Evolutionary conservation across 2,113 vertebrate species (phyloP), one percentile per base, ranked within the genome.

Genomic region (Xenopus laevis): DNA sequence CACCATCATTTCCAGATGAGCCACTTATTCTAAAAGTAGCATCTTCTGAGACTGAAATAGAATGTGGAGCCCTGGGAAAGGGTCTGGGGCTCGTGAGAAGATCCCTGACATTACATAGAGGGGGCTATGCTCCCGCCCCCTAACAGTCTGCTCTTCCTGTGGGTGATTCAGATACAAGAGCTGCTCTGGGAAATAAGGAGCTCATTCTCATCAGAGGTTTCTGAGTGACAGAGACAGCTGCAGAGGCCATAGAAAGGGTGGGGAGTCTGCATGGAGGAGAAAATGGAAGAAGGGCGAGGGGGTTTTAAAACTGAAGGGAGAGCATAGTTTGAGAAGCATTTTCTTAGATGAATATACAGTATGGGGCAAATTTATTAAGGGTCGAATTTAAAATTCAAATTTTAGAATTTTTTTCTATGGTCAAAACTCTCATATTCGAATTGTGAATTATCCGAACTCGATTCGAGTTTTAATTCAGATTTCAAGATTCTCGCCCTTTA

Each of bases 141-240:
- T 47, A n/a, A 17, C 44, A 20, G 33, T 63, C 64, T 46, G 27
- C 58, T n/a, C 55, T 69, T 69, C 58, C 74, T 53, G 46, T 57
- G 30, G 18, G 67, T 66, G 50, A 59, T 64, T 70, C 74, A 77
- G 44, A 59, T 55, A 16, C 59, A 77, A 63, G 66, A 64, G 67
- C 17, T 77, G 68, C 59, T 64, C 67, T 77, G 74, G 74, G 74
- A 77, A 77, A 77, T 10, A 77, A 70, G 67, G 65, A 21, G 27
- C 52, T 58, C 7, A 23, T n/a, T 66, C 40, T 68, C 23, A 60
- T 12, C 59, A 70, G n/a, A 64, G 59, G 47, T 13, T 57, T 18
- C 18, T 57, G 67, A 77, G 59, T 70, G 74, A 77, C 67, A 30
- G 16, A n/a, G 66, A 23, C 74, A 77, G 74, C 74, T 77, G 74